Evolutionary conservation across 2,113 vertebrate species (phyloP).

Genomic region (Jacana jacana): DNA sequence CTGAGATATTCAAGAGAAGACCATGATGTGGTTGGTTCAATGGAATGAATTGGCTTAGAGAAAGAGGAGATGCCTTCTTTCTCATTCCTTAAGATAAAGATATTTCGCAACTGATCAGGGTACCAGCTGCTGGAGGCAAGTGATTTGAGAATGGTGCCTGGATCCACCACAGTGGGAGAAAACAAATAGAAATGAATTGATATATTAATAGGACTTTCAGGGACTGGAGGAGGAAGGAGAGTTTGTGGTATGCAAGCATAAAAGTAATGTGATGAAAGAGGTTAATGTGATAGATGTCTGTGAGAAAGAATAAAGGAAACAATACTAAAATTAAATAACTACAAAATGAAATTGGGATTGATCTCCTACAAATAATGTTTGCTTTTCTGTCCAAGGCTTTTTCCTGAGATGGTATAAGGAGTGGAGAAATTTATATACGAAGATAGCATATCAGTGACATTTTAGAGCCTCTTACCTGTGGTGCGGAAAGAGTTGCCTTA

Average conservation of each 20-base stretch:
- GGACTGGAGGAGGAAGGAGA: not conserved
- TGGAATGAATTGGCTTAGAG: not conserved
- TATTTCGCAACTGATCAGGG: rapidly evolving
- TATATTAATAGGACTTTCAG: not conserved
- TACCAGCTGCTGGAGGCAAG: not conserved
- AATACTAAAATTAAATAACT: not conserved
- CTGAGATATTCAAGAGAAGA: not conserved
- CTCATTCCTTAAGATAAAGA: not conserved
- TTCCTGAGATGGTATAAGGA: not conserved
- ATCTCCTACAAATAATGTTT: not conserved
- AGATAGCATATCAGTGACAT: not conserved
- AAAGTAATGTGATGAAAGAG: not conserved
- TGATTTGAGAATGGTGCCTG: not conserved
- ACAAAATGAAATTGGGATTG: not conserved
- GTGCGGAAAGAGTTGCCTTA: not conserved
- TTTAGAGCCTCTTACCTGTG: not conserved
- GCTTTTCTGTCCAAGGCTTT: not conserved
- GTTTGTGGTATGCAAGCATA: not conserved
- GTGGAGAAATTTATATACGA: not conserved
- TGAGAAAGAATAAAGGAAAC: not conserved
- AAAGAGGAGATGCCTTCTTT: not conserved
- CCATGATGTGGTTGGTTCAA: not conserved
- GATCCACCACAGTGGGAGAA: not conserved
- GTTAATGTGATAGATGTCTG: not conserved
- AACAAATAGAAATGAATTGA: not conserved